Base-by-base conservation (phyloP, 2,888 invertebrate species). In the Agonopterix arenella region DNA sequence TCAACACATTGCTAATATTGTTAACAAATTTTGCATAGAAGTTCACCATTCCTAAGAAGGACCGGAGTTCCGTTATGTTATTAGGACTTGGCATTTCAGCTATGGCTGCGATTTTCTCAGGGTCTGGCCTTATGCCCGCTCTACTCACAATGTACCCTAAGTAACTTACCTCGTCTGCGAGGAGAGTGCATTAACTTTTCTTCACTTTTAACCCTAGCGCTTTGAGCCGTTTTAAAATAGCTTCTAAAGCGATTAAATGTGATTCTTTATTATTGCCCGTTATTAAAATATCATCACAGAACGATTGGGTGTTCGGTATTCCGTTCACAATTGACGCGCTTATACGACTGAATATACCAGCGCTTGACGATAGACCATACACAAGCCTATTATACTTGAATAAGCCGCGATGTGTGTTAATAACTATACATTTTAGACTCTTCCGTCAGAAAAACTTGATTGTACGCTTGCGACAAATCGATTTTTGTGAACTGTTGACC, bases 381-480 rank as follows among this genome's bases (percentile, higher is more conserved):
- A 49, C 44, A 3, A 49, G 11, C 3, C 49, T 13, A 13, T 44
- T 45, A 18, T 49, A 48, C 10, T 11, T 11, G 11, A 48, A 48
- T 36, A 48, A 48, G 1, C 48, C 43, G 8, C 43, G 5, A 5
- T 44, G 48, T 5, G 48, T 44, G n/a, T 48, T 48, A 9, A 48
- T 44, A 2, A 48, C 43, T 49, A 28, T 36, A 49, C 16, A n/a
- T 18, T 40, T 40, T 49, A 2, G 49, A 40, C 1, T 45, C 28
- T 1, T 49, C 49, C 8, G 36, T 16, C 28, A 53, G 10, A 10
- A 11, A 7, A 1, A 50, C 13, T 37, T 52, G 54, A n/a, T 52
- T 54, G 11, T 50, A 52, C 1, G 52, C 52, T 16, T 54, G 52
- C 1, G 52, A 54, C 1, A 54, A 40, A 9, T 54, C 52, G 18